Evolutionary conservation across 2,888 invertebrate genomes (phyloP), one percentile per base, ranked within the genome.

Genomic region (Chouioia cunea): DNA sequence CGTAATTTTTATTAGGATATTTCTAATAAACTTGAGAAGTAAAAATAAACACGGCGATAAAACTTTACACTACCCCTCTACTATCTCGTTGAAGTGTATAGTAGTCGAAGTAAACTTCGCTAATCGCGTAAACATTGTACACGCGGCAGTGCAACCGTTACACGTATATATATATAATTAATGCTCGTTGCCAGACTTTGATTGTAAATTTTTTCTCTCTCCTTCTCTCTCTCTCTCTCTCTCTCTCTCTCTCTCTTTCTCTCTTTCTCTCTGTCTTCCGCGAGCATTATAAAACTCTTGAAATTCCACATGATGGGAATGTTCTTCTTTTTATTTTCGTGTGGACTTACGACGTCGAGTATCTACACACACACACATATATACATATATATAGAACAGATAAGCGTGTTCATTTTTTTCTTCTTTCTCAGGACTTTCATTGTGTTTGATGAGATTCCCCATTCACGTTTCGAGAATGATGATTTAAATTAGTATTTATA

Each of bases 191-290:
- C 50, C 53, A 67, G 63, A 71, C 71, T 63, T 71, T 67, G 63
- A 71, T 71, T 71, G 63, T 58, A 58, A 63, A 67, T 71, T 71
- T 67, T 60, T 73, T 60, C 60, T 65, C 46, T 27, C 15, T 16
- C 18, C 18, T n/a, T 47, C 50, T 20, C 27, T 52, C 22, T 27
- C 22, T 36, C 46, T n/a, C n/a, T n/a, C n/a, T n/a, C n/a, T n/a
- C n/a, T n/a, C n/a, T n/a, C n/a, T n/a, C n/a, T n/a, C 47, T 44
- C 36, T 15, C 18, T 47, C 20, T 57, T 50, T 23, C 18, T 62
- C 50, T 36, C n/a, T 27, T 27, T 18, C n/a, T 64, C 27, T 18
- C 22, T 27, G 36, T 14, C 20, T 15, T 47, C 18, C 27, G 54
- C 54, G n/a, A 22, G 54, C 15, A n/a, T 36, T 27, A 53, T 20